Evolutionary conservation across 2,113 vertebrate species (phyloP), one percentile per base, ranked within the genome.

Genomic region (Lota lota): DNA sequence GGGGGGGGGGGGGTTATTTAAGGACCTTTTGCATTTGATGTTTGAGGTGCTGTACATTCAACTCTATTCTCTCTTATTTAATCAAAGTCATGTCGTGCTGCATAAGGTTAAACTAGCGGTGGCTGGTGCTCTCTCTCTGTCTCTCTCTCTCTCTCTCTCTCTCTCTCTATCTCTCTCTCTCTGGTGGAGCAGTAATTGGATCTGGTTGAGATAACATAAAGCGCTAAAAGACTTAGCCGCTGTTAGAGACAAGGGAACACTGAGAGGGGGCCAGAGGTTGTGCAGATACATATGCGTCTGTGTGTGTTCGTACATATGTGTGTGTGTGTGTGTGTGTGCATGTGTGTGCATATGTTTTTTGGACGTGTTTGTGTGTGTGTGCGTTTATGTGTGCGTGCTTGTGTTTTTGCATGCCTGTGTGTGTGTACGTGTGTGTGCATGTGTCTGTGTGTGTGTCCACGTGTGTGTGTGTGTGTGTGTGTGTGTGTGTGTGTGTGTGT

Each of bases 181-280:
- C 69, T 67, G 8, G 16, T 14, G 16, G 11, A 6, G 70, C 76
- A 64, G 70, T 86, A 88, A 87, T 88, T 88, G 80, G 84, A 90
- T 86, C 76, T 77, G 81, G 81, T 64, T 74, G 78, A 82, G 83
- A 81, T 88, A 85, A 87, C 83, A 85, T 82, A 75, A 85, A 83
- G 82, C 81, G 77, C 79, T 79, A 87, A 90, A 84, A 79, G 84
- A 83, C 73, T 86, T 86, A 85, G 69, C 74, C 76, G 77, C 79
- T 82, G 79, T 84, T 86, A 83, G 69, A 81, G 63, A 80, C 77
- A 76, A 77, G 78, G 40, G 36, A 81, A 78, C 71, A 78, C 51
- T 56, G 68, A 82, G 70, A 70, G 62, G 66, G 81, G 75, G 79
- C 69, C 75, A 83, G 64, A 67, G 82, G 82, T 79, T 73, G 50